Base-by-base conservation (phyloP, 1,140 invertebrate genomes). In the Zaprionus kolodkinae region DNA sequence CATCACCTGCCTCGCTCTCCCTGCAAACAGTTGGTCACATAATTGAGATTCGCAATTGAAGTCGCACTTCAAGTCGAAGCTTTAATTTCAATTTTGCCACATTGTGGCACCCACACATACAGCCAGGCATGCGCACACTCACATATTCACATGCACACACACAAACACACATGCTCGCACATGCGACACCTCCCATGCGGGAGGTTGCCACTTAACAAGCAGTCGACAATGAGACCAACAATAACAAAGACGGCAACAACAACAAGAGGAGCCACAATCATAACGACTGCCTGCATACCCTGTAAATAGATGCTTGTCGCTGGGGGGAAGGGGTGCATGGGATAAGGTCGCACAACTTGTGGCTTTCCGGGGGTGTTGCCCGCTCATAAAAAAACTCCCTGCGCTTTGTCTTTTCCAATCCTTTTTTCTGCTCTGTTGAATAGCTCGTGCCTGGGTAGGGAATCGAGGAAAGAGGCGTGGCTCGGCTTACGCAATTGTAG, bases 201-300 rank as follows among this genome's bases (percentile, higher is more conserved):
- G n/a, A 74, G 59, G 72, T 67, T 21, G 74, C 74, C 74, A 76
- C 74, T 76, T 76, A 76, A 72, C 74, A 76, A 66, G 74, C 40
- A 43, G 17, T 9, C 17, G 10, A 21, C 45, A 48, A 48, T 70
- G 40, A 43, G 74, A 15, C 45, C 7, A 48, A 11, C 45, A 48
- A 48, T 70, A 72, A 33, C 55, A 60, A 40, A 21, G 21, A 21
- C 69, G 48, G 45, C 50, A 76, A 56, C 36, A 62, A 36, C 43
- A 59, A 57, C 25, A 60, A 27, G 57, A 43, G 17, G 13, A 50
- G 11, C 67, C 50, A 40, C 63, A 54, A 12, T 45, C 48, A 38
- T 70, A 45, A 66, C 25, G 30, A 33, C 45, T 52, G 36, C 50
- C 2, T 17, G 33, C 11, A 56, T 70, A 62, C 72, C 52, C 72